These are phyloP conservation scores for Pecten maximus DNA, from an alignment of 2,888 invertebrate genomes.

Conservation along the genomic window DNA sequence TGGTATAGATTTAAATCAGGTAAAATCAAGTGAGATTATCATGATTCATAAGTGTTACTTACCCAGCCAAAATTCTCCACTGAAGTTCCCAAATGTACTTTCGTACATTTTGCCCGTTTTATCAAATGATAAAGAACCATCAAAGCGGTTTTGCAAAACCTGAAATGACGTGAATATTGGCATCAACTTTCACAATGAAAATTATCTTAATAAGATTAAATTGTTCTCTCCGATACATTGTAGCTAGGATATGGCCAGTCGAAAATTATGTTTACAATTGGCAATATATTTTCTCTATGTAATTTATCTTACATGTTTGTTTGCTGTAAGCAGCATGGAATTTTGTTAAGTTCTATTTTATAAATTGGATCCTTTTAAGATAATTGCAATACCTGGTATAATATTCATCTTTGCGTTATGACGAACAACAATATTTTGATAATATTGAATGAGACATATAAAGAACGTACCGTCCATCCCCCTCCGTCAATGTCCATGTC, in stretches of 20 bases:
- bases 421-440: neutral
- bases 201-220: neutral
- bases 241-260: neutral
- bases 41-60: no score
- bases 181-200: no score
- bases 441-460: neutral
- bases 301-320: no score
- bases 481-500: neutral
- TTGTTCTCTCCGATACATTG: neutral
- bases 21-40: no score
- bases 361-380: no score
- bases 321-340: neutral
- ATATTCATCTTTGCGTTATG: no score
- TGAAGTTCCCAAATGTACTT: neutral
- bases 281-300: no score
- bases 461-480: neutral
- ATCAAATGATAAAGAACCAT: neutral
- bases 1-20: no score
- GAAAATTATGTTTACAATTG: no score
- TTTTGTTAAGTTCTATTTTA: no score
- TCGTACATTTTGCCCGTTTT: neutral
- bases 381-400: no score
- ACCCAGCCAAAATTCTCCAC: constrained; percentile 3
- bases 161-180: neutral
- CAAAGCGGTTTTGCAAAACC: neutral